These are phyloP conservation scores for Miltochrista miniata DNA, from an alignment of 2,888 invertebrate species.

Conservation along the genomic window DNA sequence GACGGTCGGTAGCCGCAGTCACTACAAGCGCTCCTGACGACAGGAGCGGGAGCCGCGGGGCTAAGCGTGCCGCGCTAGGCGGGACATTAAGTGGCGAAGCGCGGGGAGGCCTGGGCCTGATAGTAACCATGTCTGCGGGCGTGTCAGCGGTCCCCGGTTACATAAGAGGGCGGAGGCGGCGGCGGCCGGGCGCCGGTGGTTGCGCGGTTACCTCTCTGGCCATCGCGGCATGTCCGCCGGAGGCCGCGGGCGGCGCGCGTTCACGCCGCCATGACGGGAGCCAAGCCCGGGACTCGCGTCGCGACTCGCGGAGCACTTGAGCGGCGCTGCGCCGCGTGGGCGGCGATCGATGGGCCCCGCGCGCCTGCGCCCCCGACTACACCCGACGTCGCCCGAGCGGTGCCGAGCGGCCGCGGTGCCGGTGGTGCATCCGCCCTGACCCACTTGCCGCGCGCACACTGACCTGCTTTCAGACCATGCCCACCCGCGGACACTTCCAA, in stretches of 20 bases:
- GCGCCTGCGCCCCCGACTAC: constrained; percentile 55
- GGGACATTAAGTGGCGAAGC: constrained; percentile 19
- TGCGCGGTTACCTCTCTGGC: constrained; percentile 86
- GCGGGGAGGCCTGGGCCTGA: constrained; percentile 32
- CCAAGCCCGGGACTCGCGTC: constrained; percentile 76
- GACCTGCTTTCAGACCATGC: constrained; percentile 56
- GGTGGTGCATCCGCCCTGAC: constrained; percentile 76
- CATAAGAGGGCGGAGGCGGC: constrained; percentile 60
- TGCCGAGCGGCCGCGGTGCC: constrained; percentile 51
- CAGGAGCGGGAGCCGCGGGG: constrained; percentile 21
- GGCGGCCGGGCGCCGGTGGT: constrained; percentile 57
- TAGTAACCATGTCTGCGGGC: constrained; percentile 50
- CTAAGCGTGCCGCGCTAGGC: constrained; percentile 33
- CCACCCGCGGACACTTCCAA: constrained; percentile 22
- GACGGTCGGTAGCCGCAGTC: constrained; percentile 8
- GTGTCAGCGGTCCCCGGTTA: constrained; percentile 60
- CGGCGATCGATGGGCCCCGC: constrained; percentile 64
- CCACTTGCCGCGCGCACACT: constrained; percentile 73
- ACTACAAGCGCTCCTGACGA: constrained; percentile 24
- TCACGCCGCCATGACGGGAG: constrained; percentile 81
- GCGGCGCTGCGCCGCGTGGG: constrained; percentile 67
- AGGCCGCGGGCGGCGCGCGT: constrained; percentile 83
- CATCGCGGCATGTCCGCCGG: constrained; percentile 88
- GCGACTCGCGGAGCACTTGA: constrained; percentile 71
- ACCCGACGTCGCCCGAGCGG: constrained; percentile 48